These are phyloP conservation scores for Sphinx pinastri DNA, from an alignment of 2,888 invertebrate species.

Conservation along the genomic window DNA sequence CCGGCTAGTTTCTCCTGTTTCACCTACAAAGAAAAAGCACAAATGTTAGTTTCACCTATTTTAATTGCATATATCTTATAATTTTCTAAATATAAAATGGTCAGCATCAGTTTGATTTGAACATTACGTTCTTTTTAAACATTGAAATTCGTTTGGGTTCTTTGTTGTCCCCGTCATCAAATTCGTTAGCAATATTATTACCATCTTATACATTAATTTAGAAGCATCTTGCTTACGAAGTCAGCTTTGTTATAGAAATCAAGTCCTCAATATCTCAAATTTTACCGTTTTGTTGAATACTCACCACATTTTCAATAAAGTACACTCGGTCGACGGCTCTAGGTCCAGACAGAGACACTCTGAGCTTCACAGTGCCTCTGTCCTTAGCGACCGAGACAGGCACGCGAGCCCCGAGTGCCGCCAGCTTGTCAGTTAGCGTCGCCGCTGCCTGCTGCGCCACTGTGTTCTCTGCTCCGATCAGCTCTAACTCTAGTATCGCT, in stretches of 20 bases:
- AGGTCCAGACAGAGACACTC: slow-evolving; percentile 87
- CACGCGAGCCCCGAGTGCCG: slow-evolving; percentile 62
- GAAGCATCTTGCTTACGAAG: too few relatives aligned
- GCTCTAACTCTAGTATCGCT: slow-evolving; percentile 89
- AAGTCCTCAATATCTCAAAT: too few relatives aligned
- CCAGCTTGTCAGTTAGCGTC: slow-evolving; percentile 60
- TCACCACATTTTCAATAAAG: slow-evolving; percentile 90
- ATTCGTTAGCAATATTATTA: too few relatives aligned
- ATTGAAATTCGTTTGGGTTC: too few relatives aligned
- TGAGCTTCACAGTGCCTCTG: slow-evolving; percentile 77
- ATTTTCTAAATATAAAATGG: too few relatives aligned
- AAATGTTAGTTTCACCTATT: too few relatives aligned
- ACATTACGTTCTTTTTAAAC: too few relatives aligned
- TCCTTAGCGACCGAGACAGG: slow-evolving; percentile 67
- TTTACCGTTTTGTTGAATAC: slow-evolving; percentile 36
- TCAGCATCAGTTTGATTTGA: too few relatives aligned
- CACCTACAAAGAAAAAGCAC: slow-evolving; percentile 50
- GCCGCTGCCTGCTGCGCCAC: slow-evolving; percentile 79
- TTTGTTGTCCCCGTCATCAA: too few relatives aligned
- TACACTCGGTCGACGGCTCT: slow-evolving; percentile 91
- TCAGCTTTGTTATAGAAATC: too few relatives aligned
- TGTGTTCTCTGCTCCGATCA: slow-evolving; percentile 85
- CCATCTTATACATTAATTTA: too few relatives aligned
- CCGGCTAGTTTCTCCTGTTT: slow-evolving; percentile 71
- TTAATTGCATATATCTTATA: too few relatives aligned